Evolutionary conservation across 2,888 invertebrate species (phyloP).

Genomic region (Cosmia pyralina): DNA sequence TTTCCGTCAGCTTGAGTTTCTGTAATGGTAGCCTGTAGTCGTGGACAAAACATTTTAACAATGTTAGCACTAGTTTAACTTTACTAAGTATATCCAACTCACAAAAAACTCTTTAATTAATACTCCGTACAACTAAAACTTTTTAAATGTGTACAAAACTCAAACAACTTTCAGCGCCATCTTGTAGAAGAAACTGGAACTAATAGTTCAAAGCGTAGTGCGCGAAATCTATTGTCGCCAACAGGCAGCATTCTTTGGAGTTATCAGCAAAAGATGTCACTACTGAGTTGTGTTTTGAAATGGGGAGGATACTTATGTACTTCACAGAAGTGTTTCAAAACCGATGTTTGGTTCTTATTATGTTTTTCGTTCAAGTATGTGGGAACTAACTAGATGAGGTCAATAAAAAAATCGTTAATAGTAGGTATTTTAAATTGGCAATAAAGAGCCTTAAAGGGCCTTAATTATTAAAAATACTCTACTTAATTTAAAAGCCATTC

Average conservation of each 20-base stretch:
- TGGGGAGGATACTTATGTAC: not conserved
- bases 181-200: conserved; percentile 35
- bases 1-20: not conserved
- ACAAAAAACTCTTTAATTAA: not conserved
- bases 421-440: not conserved
- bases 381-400: not conserved
- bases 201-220: conserved; percentile 3
- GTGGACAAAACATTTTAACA: not conserved
- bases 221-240: conserved; percentile 35
- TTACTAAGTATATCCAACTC: not conserved
- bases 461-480: not conserved
- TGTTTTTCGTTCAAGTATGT: not conserved
- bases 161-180: conserved; percentile 18
- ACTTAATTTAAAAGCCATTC: conserved; percentile 4
- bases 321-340: not conserved
- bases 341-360: not conserved
- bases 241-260: not conserved
- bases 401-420: not conserved
- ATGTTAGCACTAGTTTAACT: not conserved
- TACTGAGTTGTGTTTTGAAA: conserved; percentile 8
- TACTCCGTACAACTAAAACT: not conserved
- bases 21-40: no score
- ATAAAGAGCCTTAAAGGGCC: no score
- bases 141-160: not conserved
- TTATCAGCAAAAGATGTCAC: conserved; percentile 50